Evolutionary conservation across 2,797 vertebrate genomes (phyloP).

Genomic region (Halcyon chelicuti): DNA sequence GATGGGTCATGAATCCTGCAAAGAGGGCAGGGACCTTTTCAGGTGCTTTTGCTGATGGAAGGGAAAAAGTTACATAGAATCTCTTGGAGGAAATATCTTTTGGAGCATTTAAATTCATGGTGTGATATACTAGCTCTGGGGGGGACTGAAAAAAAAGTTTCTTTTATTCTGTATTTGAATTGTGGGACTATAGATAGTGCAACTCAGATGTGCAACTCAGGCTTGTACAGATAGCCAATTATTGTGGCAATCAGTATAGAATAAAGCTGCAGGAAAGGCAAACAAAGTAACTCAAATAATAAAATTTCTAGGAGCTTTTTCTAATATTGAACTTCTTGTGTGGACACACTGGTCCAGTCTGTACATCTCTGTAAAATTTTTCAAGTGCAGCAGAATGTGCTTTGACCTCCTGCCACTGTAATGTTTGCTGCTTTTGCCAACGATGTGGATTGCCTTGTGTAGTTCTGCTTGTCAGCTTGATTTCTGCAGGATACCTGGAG

Average conservation of each 20-base stretch:
- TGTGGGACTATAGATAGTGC: neutral
- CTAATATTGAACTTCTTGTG: neutral
- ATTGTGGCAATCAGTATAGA: neutral
- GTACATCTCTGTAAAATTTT: neutral
- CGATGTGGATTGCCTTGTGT: neutral
- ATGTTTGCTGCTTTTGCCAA: neutral
- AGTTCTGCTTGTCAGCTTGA: slow-evolving; percentile 14
- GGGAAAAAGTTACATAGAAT: neutral
- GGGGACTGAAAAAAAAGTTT: too few species aligned
- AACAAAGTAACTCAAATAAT: neutral
- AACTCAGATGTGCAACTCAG: too few species aligned
- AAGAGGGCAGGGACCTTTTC: neutral
- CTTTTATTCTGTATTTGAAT: neutral
- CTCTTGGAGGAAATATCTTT: neutral
- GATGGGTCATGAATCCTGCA: neutral
- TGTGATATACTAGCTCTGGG: neutral
- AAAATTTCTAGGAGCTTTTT: neutral
- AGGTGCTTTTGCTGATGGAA: neutral
- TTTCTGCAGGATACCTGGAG: slow-evolving; percentile 5
- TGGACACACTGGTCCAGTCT: neutral
- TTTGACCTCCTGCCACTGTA: neutral
- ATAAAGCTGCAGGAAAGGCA: neutral
- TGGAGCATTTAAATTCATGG: neutral
- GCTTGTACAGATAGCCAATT: neutral
- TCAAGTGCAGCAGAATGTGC: neutral